phyloP scores from a whole-genome alignment of 2,113 vertebrate species.

The Odocoileus virginianus region DNA sequence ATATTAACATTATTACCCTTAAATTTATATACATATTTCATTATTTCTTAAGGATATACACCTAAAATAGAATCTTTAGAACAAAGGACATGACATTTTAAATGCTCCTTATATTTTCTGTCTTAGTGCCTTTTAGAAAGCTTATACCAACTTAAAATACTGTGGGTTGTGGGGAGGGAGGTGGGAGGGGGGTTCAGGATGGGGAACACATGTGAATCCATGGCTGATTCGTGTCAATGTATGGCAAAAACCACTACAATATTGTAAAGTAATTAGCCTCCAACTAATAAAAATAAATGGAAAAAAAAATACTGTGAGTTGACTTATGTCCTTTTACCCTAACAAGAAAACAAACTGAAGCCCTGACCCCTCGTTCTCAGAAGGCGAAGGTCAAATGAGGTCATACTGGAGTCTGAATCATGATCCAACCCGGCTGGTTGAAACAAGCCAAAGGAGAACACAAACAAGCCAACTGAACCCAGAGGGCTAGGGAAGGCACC shows the following conservation, averaged over 20 bases:
- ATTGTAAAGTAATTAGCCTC: no score
- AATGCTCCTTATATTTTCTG: background rate
- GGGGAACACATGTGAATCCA: no score
- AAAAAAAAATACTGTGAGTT: background rate
- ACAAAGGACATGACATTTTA: background rate
- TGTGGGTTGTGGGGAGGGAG: background rate
- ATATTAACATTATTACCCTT: background rate
- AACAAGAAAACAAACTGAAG: accelerated
- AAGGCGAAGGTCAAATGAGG: background rate
- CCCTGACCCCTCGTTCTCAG: background rate
- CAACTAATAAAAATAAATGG: no score
- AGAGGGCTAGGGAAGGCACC: no score
- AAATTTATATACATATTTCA: background rate
- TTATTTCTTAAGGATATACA: slow-evolving; percentile 7
- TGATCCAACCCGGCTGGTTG: background rate
- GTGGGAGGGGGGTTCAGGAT: no score
- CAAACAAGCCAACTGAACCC: background rate
- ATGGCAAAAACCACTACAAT: no score
- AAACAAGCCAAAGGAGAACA: background rate
- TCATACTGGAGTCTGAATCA: background rate
- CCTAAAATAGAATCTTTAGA: background rate
- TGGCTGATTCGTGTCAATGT: no score
- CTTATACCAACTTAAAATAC: background rate
- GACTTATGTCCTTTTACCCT: background rate
- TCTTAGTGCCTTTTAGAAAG: background rate